These are phyloP conservation scores for Nemoura dubitans DNA, from an alignment of 2,888 invertebrate species.

Conservation along the genomic window DNA sequence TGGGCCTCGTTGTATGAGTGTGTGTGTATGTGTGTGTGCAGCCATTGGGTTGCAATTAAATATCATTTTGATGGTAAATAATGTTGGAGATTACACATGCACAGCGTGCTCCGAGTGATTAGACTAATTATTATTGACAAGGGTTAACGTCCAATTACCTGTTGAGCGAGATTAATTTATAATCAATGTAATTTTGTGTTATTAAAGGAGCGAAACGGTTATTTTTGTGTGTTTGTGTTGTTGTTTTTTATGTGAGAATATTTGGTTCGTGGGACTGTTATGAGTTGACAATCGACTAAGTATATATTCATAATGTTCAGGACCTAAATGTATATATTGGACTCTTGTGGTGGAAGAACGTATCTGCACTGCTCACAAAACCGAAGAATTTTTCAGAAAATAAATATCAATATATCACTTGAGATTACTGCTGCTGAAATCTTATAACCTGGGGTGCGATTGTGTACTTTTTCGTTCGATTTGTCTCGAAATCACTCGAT, in stretches of 20 bases:
- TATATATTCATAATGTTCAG: no score
- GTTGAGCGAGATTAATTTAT: neutral
- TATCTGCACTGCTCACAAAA: no score
- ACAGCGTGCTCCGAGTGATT: neutral
- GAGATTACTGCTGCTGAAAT: no score
- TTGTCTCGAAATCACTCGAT: no score
- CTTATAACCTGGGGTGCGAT: no score
- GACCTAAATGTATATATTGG: no score
- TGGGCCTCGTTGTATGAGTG: neutral
- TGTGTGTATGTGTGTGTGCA: neutral
- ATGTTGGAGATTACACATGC: neutral
- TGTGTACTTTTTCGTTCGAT: no score
- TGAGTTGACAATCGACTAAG: no score
- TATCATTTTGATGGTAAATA: neutral
- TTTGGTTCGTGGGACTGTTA: no score
- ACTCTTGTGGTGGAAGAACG: no score
- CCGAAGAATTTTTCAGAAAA: no score
- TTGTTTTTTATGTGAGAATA: neutral
- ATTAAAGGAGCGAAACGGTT: neutral
- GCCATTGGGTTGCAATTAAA: neutral
- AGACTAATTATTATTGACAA: constrained; percentile 17
- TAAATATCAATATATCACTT: no score
- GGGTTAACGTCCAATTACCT: constrained; percentile 8
- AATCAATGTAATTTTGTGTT: constrained; percentile 2
- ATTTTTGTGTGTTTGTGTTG: neutral